A percentile compares a stretch with the other conserved stretches of the same genome.
These are phyloP conservation scores for Sminthopsis crassicaudata DNA, from an alignment of 2,113 vertebrate genomes.

Conservation along the genomic window DNA sequence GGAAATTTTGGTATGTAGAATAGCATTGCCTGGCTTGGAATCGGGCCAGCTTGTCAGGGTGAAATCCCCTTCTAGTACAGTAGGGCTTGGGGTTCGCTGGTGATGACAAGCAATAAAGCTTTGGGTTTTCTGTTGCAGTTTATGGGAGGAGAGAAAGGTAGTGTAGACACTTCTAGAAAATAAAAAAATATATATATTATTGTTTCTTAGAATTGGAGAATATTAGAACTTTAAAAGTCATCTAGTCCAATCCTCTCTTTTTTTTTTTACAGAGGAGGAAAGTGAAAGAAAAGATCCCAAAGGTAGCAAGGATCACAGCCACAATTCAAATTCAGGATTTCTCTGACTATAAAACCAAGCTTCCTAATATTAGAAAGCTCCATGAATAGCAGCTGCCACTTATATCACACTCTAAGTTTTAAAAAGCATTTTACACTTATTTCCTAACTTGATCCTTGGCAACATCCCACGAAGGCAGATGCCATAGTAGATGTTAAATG, in stretches of 20 bases:
- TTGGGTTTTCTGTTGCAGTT: conserved; percentile 2
- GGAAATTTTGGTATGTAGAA: conserved; percentile 53
- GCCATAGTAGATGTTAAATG: background rate
- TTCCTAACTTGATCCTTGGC: background rate
- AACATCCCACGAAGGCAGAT: background rate
- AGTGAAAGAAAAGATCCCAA: background rate
- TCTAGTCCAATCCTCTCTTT: background rate
- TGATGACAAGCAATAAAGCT: conserved; percentile 17
- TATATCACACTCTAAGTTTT: background rate
- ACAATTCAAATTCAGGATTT: background rate
- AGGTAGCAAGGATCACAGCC: background rate
- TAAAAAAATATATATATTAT: background rate
- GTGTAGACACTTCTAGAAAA: background rate
- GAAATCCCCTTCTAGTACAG: conserved; percentile 34
- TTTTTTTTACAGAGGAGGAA: background rate
- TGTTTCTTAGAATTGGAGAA: background rate
- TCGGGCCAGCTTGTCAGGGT: conserved; percentile 30
- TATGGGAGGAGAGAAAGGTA: background rate
- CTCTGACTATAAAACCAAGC: background rate
- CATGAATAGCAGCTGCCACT: background rate
- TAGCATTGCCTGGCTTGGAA: conserved; percentile 6
- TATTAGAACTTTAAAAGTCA: background rate
- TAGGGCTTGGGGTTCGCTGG: conserved; percentile 38
- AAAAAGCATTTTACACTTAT: background rate
- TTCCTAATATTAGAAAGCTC: background rate